Base-by-base conservation (phyloP, 2,888 invertebrate genomes). In the Andrena minutula region DNA sequence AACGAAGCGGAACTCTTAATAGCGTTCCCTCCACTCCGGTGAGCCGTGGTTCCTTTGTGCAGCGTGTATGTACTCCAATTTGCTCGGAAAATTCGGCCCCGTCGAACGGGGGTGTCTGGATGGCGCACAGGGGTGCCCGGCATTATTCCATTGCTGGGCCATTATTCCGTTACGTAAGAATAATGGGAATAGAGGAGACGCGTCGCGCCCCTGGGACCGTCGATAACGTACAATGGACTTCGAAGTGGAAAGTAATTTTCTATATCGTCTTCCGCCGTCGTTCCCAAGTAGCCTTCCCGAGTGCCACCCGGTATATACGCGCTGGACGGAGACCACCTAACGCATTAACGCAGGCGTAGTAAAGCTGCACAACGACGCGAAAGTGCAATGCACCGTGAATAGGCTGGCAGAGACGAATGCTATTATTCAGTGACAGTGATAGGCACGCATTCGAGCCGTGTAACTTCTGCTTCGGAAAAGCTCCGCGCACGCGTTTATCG, bases 321-420 rank as follows among this genome's bases (percentile, higher is more conserved):
- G 61, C 10, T 26, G 26, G 56, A 63, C 41, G 26, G 58, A 32
- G 56, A 23, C 63, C 64, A 58, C 41, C 49, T 47, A 53, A 79
- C 51, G 60, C 70, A 71, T 73, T 79, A 69, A 41, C 86, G 69
- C 81, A 49, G 60, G 68, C 69, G 73, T 65, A 51, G 58, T 58
- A 53, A 28, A 74, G 28, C 60, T 61, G 56, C 30, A 32, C 47
- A 65, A 75, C 72, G 47, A 76, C 64, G 65, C 74, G 74, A 80
- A 86, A 85, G 90, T 89, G 90, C 89, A 90, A 89, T 87, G 90
- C 84, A 90, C 90, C 83, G 82, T 84, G 88, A 89, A 88, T 87
- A 88, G 87, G 74, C 84, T 84, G 79, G 80, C 85, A 85, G 80
- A 86, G 88, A 88, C 86, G 84, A 88, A 87, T 76, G 87, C 85